phyloP scores from a whole-genome alignment of 2,113 vertebrate species.

The Psammodynastes pulverulentus region DNA sequence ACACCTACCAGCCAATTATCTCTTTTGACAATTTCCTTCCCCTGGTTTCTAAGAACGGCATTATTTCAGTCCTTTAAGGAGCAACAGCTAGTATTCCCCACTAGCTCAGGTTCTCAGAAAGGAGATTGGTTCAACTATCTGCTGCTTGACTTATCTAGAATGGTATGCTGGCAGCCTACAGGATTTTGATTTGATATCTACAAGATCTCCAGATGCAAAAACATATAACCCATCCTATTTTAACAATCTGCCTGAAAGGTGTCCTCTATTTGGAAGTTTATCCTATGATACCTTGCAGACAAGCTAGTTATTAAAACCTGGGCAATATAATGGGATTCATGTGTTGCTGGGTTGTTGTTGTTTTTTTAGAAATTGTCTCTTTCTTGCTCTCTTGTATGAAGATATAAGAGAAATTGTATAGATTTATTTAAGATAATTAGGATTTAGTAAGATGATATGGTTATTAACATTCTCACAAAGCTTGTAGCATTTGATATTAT shows the following conservation, averaged over 20 bases:
- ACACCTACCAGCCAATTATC: neutral
- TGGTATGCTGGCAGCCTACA: neutral
- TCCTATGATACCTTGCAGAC: neutral
- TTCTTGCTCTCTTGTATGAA: neutral
- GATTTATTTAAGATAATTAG: neutral
- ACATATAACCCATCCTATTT: neutral
- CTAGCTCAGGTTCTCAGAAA: neutral
- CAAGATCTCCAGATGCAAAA: neutral
- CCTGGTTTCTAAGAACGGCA: neutral
- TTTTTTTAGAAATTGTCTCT: neutral
- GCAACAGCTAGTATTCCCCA: neutral
- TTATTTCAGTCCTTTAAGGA: neutral
- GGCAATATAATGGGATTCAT: neutral
- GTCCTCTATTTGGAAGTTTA: neutral
- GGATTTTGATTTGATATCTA: neutral
- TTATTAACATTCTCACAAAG: neutral
- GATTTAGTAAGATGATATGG: neutral
- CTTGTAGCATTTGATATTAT: neutral
- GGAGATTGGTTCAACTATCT: neutral
- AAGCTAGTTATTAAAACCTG: neutral
- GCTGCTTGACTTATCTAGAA: neutral
- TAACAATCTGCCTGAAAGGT: neutral
- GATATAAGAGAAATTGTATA: neutral
- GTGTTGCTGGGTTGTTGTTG: neutral
- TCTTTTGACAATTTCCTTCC: neutral